phyloP scores from a whole-genome alignment of 2,797 vertebrate species.

The Trematomus bernacchii region DNA sequence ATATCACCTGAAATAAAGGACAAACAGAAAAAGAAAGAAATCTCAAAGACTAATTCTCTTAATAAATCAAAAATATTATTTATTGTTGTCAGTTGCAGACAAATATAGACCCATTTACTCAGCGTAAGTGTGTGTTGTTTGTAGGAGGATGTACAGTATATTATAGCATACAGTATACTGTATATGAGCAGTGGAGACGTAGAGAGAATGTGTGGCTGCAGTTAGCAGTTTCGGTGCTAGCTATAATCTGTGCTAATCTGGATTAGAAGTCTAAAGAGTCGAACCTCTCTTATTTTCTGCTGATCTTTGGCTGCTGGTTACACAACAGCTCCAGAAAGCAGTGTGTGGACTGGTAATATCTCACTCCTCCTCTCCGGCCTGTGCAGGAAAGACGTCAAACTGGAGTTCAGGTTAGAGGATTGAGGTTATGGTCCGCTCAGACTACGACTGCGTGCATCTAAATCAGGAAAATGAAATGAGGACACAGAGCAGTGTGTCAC shows the following conservation, averaged over 20 bases:
- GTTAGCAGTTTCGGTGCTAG: constrained; percentile 58
- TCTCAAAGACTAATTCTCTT: not conserved
- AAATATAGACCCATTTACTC: not conserved
- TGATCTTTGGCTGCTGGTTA: constrained; percentile 64
- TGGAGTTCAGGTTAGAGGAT: constrained; percentile 40
- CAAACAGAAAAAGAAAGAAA: too few species aligned
- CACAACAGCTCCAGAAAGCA: constrained; percentile 55
- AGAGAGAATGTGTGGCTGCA: constrained; percentile 33
- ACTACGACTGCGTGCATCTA: constrained; percentile 16
- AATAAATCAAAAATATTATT: not conserved
- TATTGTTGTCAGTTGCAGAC: not conserved
- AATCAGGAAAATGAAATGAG: constrained; percentile 63
- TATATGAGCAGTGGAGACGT: constrained; percentile 32
- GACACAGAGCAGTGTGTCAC: constrained; percentile 61
- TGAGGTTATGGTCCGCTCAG: constrained; percentile 44
- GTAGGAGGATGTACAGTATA: not conserved
- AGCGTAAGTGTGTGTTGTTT: constrained; percentile 10
- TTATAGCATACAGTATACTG: not conserved
- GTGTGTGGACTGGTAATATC: constrained; percentile 20
- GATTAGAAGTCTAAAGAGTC: constrained; percentile 73
- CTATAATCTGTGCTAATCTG: constrained; percentile 77
- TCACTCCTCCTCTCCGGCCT: constrained; percentile 26
- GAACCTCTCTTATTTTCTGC: constrained; percentile 57
- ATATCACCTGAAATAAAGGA: not conserved
- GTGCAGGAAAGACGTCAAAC: constrained; percentile 16